Percentiles rank a stretch among this genome's conserved stretches.
These are phyloP conservation scores for Calcarius ornatus DNA, from an alignment of 2,113 vertebrate species.

Conservation along the genomic window DNA sequence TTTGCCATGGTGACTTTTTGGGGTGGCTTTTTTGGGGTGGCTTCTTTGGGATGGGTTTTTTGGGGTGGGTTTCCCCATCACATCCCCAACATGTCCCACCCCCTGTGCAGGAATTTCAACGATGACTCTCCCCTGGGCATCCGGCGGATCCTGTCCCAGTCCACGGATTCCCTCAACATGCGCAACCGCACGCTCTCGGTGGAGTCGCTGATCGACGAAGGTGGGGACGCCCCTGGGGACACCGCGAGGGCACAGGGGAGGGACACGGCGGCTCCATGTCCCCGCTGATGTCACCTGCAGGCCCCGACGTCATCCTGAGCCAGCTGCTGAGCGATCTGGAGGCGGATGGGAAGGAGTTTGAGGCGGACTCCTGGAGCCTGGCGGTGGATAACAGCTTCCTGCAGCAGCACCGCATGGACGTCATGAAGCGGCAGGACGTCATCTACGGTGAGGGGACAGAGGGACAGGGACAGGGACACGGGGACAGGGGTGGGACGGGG, in stretches of 20 bases:
- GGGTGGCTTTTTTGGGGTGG: too few relatives aligned
- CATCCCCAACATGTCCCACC: too few relatives aligned
- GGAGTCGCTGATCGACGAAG: constrained; percentile 90
- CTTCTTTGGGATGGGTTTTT: too few relatives aligned
- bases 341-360: constrained; percentile 83
- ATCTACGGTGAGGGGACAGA: constrained; percentile 82
- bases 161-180: constrained; percentile 90
- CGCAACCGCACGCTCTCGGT: constrained; percentile 85
- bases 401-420: constrained; percentile 87
- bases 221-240: neutral
- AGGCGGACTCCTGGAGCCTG: constrained; percentile 91
- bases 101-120: constrained; percentile 76
- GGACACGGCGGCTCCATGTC: accelerated
- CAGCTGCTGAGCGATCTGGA: constrained; percentile 88
- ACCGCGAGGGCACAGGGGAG: accelerated
- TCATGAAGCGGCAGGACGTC: constrained; percentile 94
- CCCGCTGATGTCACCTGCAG: neutral
- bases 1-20: too few relatives aligned
- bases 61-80: too few relatives aligned
- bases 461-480: neutral
- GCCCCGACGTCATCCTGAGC: constrained; percentile 75
- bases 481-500: neutral
- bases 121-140: constrained; percentile 88
- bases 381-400: constrained; percentile 85
- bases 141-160: constrained; percentile 91